Conservation (phyloP, 2,113 vertebrate species). For the Pituophis catenifer region DNA sequence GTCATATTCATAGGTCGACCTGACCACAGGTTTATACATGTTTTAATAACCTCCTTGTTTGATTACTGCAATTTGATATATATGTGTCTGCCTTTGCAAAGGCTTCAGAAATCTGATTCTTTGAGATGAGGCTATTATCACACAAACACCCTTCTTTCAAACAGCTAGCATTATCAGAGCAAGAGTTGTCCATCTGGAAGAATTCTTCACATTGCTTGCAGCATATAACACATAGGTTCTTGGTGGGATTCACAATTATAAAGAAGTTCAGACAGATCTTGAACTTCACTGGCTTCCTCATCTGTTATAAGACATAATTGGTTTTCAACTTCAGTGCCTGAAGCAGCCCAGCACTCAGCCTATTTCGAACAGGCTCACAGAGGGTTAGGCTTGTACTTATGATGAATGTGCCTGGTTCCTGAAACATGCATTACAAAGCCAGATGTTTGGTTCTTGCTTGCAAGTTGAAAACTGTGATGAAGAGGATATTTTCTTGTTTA, state of each 20-base stretch:
- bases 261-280: neutral
- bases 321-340: neutral
- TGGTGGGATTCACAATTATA: neutral
- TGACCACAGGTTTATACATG: neutral
- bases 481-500: neutral
- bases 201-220: neutral
- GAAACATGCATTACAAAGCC: neutral
- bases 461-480: neutral
- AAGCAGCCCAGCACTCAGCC: neutral
- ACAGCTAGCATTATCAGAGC: neutral
- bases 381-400: neutral
- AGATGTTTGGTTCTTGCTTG: neutral
- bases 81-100: neutral
- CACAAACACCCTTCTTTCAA: neutral
- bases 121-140: neutral
- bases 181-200: neutral
- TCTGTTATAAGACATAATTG: neutral
- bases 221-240: neutral
- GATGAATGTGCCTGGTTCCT: neutral
- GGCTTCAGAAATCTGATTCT: neutral
- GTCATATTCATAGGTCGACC: neutral
- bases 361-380: neutral
- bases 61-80: neutral
- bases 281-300: neutral
- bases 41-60: neutral